Evolutionary conservation across 2,888 invertebrate species (phyloP).

Genomic region (Nebria brevicollis): DNA sequence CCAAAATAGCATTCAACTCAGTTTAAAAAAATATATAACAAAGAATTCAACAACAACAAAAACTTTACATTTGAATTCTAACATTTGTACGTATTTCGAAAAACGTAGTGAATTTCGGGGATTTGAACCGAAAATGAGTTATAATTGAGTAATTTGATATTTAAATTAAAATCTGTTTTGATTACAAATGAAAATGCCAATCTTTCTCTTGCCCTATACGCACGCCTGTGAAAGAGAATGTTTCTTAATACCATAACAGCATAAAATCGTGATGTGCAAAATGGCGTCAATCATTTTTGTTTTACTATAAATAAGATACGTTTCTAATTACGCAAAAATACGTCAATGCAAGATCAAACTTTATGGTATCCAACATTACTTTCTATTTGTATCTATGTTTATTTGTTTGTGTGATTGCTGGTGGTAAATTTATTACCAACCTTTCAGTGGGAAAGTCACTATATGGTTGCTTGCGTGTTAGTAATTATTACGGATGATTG

Average conservation of each 20-base stretch:
- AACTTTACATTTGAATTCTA: too few species aligned
- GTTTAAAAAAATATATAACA: neutral
- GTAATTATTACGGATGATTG: conserved; percentile 17
- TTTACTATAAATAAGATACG: neutral
- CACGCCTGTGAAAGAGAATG: neutral
- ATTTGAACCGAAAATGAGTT: too few species aligned
- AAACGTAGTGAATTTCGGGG: too few species aligned
- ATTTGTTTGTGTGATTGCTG: conserved; percentile 7
- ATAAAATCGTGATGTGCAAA: neutral
- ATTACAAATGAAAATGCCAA: neutral
- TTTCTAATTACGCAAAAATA: conserved; percentile 1
- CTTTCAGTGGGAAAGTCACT: conserved; percentile 1
- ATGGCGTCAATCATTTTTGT: conserved; percentile 1
- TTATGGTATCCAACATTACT: neutral
- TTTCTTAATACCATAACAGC: neutral
- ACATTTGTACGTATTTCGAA: too few species aligned
- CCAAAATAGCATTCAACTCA: neutral
- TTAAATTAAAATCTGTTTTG: neutral
- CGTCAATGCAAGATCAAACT: neutral
- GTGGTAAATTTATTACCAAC: neutral
- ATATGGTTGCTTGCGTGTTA: neutral
- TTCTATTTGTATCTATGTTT: neutral
- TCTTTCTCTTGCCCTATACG: neutral
- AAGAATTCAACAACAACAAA: neutral
- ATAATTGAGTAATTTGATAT: too few species aligned